phyloP scores from a whole-genome alignment of 2,888 invertebrate species.

The Aleiodes alternator region DNA sequence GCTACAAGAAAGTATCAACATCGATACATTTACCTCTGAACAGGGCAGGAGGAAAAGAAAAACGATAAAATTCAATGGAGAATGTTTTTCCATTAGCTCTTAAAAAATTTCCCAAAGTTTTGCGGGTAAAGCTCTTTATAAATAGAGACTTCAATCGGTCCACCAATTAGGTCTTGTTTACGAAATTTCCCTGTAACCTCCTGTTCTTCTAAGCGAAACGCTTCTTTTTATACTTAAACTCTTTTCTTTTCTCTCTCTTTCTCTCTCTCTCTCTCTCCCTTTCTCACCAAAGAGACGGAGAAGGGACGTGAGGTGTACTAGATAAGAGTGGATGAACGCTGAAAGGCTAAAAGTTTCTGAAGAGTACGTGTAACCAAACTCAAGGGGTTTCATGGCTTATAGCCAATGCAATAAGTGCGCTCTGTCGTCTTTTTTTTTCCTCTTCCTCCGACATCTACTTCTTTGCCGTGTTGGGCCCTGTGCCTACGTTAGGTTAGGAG shows the following conservation, averaged over 20 bases:
- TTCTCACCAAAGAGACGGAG: not conserved
- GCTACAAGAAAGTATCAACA: slow-evolving; percentile 25
- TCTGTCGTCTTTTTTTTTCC: slow-evolving; percentile 27
- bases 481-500: slow-evolving; percentile 8
- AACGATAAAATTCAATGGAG: slow-evolving; percentile 6
- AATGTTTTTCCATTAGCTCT: slow-evolving; percentile 10
- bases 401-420: slow-evolving; percentile 32
- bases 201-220: slow-evolving; percentile 34
- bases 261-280: too few relatives aligned
- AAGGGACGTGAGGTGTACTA: not conserved
- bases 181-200: slow-evolving; percentile 48
- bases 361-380: slow-evolving; percentile 20
- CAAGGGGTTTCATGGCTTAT: slow-evolving; percentile 11
- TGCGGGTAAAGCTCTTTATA: slow-evolving; percentile 24
- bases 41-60: slow-evolving; percentile 1
- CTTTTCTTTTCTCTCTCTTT: not conserved
- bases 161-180: slow-evolving; percentile 53
- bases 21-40: slow-evolving; percentile 2
- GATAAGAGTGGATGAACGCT: slow-evolving; percentile 1
- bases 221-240: not conserved
- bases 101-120: slow-evolving; percentile 11
- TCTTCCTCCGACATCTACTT: slow-evolving; percentile 1
- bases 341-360: slow-evolving; percentile 23
- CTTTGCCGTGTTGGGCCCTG: slow-evolving; percentile 24
- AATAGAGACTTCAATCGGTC: slow-evolving; percentile 36